These are phyloP conservation scores for Nannoperca australis DNA, from an alignment of 2,797 vertebrate genomes.

Conservation along the genomic window DNA sequence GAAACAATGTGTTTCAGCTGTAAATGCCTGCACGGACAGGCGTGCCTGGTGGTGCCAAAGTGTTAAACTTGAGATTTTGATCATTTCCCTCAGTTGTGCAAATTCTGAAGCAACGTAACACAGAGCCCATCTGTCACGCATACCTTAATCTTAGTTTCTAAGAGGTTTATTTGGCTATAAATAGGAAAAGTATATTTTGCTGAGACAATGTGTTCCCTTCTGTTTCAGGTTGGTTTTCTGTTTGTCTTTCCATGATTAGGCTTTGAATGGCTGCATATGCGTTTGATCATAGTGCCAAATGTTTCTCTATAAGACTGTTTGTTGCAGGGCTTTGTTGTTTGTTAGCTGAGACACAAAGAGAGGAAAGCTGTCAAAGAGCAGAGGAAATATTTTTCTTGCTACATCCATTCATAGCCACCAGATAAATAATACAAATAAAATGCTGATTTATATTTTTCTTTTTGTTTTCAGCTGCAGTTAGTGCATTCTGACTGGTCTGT, in stretches of 20 bases:
- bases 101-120: conserved; percentile 9
- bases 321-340: conserved; percentile 67
- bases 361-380: conserved; percentile 50
- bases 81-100: conserved; percentile 26
- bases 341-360: conserved; percentile 55
- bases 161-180: conserved; percentile 59
- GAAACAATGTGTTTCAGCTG: conserved; percentile 4
- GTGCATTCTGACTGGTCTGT: conserved; percentile 27
- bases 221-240: conserved; percentile 58
- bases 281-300: conserved; percentile 72
- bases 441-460: conserved; percentile 47
- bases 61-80: conserved; percentile 17
- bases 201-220: conserved; percentile 59
- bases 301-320: conserved; percentile 56
- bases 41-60: not conserved
- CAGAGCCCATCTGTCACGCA: conserved; percentile 58
- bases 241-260: conserved; percentile 61
- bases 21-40: conserved; percentile 1
- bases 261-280: conserved; percentile 59
- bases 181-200: conserved; percentile 57
- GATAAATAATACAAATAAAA: conserved; percentile 59
- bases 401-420: conserved; percentile 49
- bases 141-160: conserved; percentile 52
- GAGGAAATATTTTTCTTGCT: conserved; percentile 45
- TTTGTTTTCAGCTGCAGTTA: conserved; percentile 5